Conservation (phyloP, 2,113 vertebrate species). For the Tetraodon nigroviridis region DNA sequence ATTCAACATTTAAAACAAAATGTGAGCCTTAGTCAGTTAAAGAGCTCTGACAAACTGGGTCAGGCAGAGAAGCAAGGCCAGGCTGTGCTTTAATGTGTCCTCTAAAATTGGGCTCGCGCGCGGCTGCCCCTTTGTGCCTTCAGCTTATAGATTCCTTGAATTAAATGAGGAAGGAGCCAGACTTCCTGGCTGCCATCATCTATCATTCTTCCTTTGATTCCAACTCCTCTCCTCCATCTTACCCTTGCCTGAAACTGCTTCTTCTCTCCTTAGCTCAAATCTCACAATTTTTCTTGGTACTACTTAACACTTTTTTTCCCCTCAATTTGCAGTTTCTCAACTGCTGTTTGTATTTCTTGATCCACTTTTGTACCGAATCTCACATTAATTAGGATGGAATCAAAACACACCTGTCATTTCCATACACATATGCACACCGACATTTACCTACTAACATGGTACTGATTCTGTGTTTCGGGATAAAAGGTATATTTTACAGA, state of each 20-base stretch:
- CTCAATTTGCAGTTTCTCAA: no score
- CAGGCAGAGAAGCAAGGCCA: slow-evolving; percentile 2
- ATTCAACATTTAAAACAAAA: no score
- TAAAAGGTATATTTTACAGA: not conserved
- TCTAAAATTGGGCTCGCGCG: slow-evolving; percentile 7
- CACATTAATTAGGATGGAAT: no score
- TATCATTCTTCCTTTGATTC: slow-evolving; percentile 25
- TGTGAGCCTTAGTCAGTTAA: slow-evolving; percentile 5
- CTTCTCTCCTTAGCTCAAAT: slow-evolving; percentile 7
- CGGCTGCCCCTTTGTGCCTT: slow-evolving; percentile 20
- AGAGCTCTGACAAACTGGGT: slow-evolving; percentile 2
- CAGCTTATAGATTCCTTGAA: slow-evolving; percentile 17
- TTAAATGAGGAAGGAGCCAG: slow-evolving; percentile 31
- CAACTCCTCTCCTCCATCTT: slow-evolving; percentile 10
- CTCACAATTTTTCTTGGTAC: not conserved
- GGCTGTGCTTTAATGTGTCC: slow-evolving; percentile 18
- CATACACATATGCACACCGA: not conserved
- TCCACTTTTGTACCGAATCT: no score
- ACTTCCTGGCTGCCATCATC: slow-evolving; percentile 26
- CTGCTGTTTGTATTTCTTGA: no score
- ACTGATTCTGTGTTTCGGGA: slow-evolving; percentile 35
- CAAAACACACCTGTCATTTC: no score
- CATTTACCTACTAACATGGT: not conserved
- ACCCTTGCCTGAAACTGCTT: not conserved
- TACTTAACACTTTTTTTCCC: no score